Evolutionary conservation across 1,140 invertebrate genomes (phyloP), one percentile per base, ranked within the genome.

Genomic region (Lasioglossum albipes): DNA sequence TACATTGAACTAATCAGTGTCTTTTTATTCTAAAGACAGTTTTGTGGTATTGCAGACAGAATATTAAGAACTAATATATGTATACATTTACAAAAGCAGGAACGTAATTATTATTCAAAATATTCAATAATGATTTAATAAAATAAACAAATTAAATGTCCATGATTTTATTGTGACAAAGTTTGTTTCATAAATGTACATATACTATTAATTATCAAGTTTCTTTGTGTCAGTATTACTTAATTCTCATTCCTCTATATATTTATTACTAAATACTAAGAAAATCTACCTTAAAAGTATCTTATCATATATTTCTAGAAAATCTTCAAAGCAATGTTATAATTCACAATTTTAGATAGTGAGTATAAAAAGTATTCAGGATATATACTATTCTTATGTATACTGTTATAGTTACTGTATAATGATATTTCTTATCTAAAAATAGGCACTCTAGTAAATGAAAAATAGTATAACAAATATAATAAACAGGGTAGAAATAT

Each of bases 1-100:
- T 31, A 62, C 81, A 69, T 75, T 74, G 49, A 80, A 73, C n/a
- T 27, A 64, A 82, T 54, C 62, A 31, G 20, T 22, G 65, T 64
- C 0, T 54, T 65, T 65, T 27, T 41, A 41, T 18, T 52, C 2
- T 9, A 5, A 31, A 20, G 42, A 74, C 18, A 31, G 0, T 74
- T 62, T 74, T 62, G 7, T 74, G 54, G 18, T 22, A 64, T 7
- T 31, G n/a, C 16, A 36, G 9, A 42, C 18, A 6, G 42, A 73
- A 73, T 73, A 7, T 64, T 57, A 36, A 59, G 41, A 5, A 36
- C 5, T 2, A 36, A 36, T 41, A 36, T 41, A 65, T 65, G 41
- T 65, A 27, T 27, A 27, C 2, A 27, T 62, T 62, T 62, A n/a
- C 7, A 4, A 59, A 61, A 22, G 2, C 9, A 61, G 2, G 27